A percentile compares a stretch with the other conserved stretches of the same genome.
Evolutionary conservation across 2,113 vertebrate species (phyloP).

Genomic region (Pachyramphus minor): DNA sequence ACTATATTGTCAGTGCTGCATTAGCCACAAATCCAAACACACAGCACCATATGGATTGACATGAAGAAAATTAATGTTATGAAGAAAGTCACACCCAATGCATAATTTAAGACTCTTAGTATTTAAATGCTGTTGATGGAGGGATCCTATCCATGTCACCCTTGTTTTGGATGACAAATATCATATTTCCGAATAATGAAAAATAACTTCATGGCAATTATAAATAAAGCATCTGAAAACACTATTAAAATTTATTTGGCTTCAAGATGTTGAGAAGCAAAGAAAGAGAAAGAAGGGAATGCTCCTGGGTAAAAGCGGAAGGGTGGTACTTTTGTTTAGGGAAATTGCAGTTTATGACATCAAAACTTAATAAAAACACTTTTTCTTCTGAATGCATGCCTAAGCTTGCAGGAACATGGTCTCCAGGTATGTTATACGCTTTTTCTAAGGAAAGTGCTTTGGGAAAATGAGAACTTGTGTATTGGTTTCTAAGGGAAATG

Average conservation of each 20-base stretch:
- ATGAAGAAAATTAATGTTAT: background rate
- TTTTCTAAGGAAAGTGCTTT: background rate
- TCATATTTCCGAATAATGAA: background rate
- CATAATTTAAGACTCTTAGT: background rate
- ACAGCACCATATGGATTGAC: background rate
- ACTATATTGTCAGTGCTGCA: background rate
- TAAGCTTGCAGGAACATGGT: background rate
- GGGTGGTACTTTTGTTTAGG: background rate
- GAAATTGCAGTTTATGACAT: background rate
- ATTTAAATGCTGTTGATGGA: background rate
- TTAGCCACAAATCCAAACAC: background rate
- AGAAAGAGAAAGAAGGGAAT: background rate
- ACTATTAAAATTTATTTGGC: background rate
- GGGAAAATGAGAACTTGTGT: background rate
- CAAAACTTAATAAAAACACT: background rate
- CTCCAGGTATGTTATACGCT: background rate
- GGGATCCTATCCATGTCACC: background rate
- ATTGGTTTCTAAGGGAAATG: background rate
- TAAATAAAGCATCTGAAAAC: background rate
- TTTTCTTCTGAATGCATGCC: background rate
- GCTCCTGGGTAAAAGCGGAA: background rate
- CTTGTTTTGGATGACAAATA: background rate
- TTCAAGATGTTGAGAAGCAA: background rate
- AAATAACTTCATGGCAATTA: background rate
- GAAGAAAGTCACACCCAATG: background rate